These are phyloP conservation scores for Sylvicapra grimmia DNA, from an alignment of 2,113 vertebrate genomes.

Conservation along the genomic window DNA sequence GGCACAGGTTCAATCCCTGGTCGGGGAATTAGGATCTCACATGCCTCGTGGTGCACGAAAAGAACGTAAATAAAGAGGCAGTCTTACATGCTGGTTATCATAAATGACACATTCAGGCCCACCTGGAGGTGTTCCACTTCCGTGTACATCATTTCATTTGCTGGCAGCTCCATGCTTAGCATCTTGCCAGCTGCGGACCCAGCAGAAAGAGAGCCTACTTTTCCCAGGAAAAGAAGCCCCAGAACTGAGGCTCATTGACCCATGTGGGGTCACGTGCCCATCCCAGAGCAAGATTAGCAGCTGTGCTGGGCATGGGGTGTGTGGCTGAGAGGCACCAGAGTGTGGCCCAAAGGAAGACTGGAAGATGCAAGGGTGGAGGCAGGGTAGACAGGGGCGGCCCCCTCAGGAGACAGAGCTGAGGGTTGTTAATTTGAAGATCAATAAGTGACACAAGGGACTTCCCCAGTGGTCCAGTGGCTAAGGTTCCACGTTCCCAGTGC, in stretches of 20 bases:
- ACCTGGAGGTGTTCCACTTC: background rate
- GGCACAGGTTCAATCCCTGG: background rate
- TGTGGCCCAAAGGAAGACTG: background rate
- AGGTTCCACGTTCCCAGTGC: background rate
- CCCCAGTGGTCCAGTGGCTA: background rate
- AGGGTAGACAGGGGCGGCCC: background rate
- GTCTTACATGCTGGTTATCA: background rate
- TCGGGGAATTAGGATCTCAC: background rate
- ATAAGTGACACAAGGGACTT: background rate
- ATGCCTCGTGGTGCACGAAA: rapidly evolving
- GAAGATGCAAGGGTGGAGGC: background rate
- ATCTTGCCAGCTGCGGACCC: background rate
- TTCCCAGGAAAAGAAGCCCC: background rate
- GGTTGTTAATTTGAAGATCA: background rate
- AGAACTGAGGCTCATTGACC: background rate
- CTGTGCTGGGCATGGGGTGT: rapidly evolving
- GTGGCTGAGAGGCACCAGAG: background rate
- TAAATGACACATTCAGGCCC: background rate
- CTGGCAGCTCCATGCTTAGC: background rate
- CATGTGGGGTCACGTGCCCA: rapidly evolving
- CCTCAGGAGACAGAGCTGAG: background rate
- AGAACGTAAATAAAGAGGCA: background rate
- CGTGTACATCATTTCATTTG: background rate
- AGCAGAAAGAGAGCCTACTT: background rate
- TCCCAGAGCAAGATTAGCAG: background rate